Evolutionary conservation across 2,113 vertebrate species (phyloP).

Genomic region (Labeo catla): DNA sequence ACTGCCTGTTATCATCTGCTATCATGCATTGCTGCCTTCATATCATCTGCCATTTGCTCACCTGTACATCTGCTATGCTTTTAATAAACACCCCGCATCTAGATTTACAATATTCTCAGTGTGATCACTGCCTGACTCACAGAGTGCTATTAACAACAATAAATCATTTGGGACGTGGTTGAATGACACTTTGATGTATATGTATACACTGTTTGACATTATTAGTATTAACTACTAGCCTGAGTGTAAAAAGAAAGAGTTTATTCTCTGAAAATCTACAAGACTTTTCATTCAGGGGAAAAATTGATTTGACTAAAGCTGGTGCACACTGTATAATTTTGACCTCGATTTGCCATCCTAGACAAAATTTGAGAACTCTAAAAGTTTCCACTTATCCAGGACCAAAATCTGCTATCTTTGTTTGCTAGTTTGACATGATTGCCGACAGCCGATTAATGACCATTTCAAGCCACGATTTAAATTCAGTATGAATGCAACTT

Average conservation of each 20-base stretch:
- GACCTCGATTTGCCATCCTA: too few relatives aligned
- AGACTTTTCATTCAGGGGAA: not conserved
- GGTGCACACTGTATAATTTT: too few relatives aligned
- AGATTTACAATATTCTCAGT: not conserved
- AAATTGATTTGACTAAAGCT: not conserved
- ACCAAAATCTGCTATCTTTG: too few relatives aligned
- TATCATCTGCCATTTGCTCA: not conserved
- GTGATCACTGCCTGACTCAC: not conserved
- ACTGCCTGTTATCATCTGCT: not conserved
- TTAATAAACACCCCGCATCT: not conserved
- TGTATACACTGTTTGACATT: not conserved
- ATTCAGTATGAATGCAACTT: too few relatives aligned
- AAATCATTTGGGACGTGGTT: not conserved
- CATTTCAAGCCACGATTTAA: too few relatives aligned
- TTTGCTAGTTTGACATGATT: too few relatives aligned
- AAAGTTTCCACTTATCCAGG: too few relatives aligned
- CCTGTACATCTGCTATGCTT: not conserved
- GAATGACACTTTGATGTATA: not conserved
- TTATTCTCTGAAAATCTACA: not conserved
- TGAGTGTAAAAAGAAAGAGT: too few relatives aligned
- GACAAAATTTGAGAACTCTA: too few relatives aligned
- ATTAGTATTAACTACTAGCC: not conserved
- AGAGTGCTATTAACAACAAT: not conserved
- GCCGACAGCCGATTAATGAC: too few relatives aligned
- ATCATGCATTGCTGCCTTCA: not conserved